phyloP scores from a whole-genome alignment of 2,797 vertebrate species.

The Pagetopsis macropterus region DNA sequence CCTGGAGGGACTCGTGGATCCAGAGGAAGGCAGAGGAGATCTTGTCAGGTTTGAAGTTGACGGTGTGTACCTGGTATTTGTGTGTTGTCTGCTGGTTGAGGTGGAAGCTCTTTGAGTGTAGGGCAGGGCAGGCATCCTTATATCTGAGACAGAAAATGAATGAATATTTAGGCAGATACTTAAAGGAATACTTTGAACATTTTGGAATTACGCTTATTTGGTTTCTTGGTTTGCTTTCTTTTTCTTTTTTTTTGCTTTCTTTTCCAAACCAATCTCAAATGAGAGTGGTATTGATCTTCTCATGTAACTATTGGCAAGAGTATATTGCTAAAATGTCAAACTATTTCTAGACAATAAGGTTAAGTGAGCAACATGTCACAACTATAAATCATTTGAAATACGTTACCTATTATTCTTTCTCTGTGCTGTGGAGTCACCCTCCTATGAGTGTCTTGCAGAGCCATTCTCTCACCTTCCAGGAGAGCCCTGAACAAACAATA shows the following conservation, averaged over 20 bases:
- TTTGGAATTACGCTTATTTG: background rate
- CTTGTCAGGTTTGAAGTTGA: constrained; percentile 73
- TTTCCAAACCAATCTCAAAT: background rate
- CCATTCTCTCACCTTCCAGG: constrained; percentile 88
- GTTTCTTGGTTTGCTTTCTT: background rate
- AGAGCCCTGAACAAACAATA: constrained; percentile 85
- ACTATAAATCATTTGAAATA: constrained; percentile 17
- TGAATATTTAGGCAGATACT: constrained; percentile 14
- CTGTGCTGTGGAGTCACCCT: constrained; percentile 78
- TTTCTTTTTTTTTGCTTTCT: too few relatives aligned
- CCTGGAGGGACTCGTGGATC: constrained; percentile 76
- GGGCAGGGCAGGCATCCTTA: constrained; percentile 81
- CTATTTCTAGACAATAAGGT: background rate
- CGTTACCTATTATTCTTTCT: constrained; percentile 84
- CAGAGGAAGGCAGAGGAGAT: constrained; percentile 67
- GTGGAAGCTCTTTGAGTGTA: constrained; percentile 79
- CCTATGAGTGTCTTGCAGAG: constrained; percentile 82
- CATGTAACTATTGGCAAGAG: background rate
- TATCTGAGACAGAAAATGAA: constrained; percentile 80
- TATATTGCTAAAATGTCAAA: background rate
- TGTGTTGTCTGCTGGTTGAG: constrained; percentile 78
- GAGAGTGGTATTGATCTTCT: background rate
- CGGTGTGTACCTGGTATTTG: constrained; percentile 76
- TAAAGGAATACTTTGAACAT: background rate
- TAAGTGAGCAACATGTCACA: constrained; percentile 18